phyloP scores from a whole-genome alignment of 2,888 invertebrate species.

The Anagyrus pseudococci region DNA sequence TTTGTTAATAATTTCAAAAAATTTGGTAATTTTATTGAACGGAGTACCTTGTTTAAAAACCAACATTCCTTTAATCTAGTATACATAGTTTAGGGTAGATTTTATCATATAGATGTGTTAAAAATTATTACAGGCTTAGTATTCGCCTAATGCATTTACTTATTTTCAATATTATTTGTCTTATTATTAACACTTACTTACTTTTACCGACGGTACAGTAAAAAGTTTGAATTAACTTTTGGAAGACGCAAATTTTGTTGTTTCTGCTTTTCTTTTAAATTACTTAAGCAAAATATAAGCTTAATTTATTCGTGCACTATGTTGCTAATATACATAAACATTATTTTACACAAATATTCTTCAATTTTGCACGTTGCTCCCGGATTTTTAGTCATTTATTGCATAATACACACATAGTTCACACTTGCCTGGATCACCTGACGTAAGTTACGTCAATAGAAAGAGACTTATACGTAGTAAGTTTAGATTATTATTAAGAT shows the following conservation, averaged over 20 bases:
- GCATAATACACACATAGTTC: conserved; percentile 59
- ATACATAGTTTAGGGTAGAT: no score
- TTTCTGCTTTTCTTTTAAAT: neutral
- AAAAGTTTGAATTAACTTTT: neutral
- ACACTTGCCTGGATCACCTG: conserved; percentile 48
- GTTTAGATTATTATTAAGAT: no score
- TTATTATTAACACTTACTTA: no score
- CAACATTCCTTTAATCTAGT: no score
- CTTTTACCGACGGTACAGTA: neutral
- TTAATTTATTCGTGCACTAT: conserved; percentile 25
- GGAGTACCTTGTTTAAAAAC: no score
- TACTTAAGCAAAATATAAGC: conserved; percentile 5
- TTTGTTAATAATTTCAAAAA: no score
- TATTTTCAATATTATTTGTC: no score
- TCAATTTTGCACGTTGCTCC: conserved; percentile 44
- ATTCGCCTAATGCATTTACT: no score
- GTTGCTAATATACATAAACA: conserved; percentile 42
- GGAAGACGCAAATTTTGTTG: conserved; percentile 37
- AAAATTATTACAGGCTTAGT: no score
- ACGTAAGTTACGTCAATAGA: conserved; percentile 7
- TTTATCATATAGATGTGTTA: no score
- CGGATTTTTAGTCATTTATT: conserved; percentile 53
- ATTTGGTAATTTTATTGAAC: no score
- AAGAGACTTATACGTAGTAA: no score
- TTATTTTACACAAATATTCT: conserved; percentile 35